These are phyloP conservation scores for Hystrix brachyura DNA, from an alignment of 2,113 vertebrate genomes.

Conservation along the genomic window DNA sequence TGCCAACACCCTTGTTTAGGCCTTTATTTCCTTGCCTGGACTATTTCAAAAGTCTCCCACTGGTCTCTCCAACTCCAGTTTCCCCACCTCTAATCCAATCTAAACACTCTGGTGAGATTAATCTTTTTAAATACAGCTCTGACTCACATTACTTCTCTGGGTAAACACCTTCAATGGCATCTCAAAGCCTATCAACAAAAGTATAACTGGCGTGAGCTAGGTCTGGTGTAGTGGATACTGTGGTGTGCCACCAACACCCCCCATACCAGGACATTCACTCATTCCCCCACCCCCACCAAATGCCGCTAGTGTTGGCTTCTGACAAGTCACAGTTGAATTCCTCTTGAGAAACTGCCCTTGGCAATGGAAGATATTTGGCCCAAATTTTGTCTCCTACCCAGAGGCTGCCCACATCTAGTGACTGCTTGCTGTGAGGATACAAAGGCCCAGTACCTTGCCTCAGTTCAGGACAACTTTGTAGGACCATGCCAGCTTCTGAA, in stretches of 20 bases:
- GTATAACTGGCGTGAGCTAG: slow-evolving; percentile 14
- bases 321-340: slow-evolving; percentile 30
- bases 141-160: slow-evolving; percentile 63
- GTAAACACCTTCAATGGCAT: slow-evolving; percentile 36
- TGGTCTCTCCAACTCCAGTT: slow-evolving; percentile 45
- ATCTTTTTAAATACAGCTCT: slow-evolving; percentile 44
- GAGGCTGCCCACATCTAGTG: neutral
- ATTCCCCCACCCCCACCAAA: neutral
- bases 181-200: slow-evolving; percentile 46
- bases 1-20: slow-evolving; percentile 40
- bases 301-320: slow-evolving; percentile 29
- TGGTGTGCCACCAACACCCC: neutral
- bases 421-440: neutral
- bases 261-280: neutral
- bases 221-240: neutral
- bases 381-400: neutral
- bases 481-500: neutral
- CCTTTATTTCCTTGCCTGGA: slow-evolving; percentile 67
- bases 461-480: neutral
- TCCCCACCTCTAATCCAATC: slow-evolving; percentile 54
- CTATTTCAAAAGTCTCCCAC: slow-evolving; percentile 63
- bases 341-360: slow-evolving; percentile 41
- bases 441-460: neutral
- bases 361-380: slow-evolving; percentile 37
- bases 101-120: slow-evolving; percentile 58